A percentile compares a stretch with the other conserved stretches of the same genome.
Evolutionary conservation across 1,140 invertebrate species (phyloP).

Genomic region (Solenopsis fugax): DNA sequence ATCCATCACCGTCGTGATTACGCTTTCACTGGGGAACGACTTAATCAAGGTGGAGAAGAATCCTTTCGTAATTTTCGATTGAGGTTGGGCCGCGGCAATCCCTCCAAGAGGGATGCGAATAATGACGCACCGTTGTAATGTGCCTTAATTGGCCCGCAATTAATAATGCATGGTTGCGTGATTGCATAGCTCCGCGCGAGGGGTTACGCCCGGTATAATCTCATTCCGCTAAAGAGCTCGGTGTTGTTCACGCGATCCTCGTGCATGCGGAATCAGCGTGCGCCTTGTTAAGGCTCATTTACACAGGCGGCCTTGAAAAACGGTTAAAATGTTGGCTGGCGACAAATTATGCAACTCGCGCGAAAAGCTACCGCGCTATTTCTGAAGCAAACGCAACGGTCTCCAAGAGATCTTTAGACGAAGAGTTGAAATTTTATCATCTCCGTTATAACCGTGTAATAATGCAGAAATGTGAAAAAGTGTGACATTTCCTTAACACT

Average conservation of each 20-base stretch:
- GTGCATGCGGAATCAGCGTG: constrained; percentile 61
- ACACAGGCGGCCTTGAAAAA: constrained; percentile 66
- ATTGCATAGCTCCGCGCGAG: constrained; percentile 27
- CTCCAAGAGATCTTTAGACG: background rate
- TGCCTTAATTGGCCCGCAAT: constrained; percentile 72
- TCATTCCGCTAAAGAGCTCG: constrained; percentile 22
- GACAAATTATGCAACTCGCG: constrained; percentile 35
- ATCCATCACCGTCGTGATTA: constrained; percentile 1
- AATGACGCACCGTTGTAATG: constrained; percentile 62
- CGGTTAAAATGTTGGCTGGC: constrained; percentile 68
- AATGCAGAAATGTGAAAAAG: background rate
- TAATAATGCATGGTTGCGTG: constrained; percentile 68
- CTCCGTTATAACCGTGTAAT: background rate
- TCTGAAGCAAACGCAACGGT: background rate
- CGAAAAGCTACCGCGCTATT: constrained; percentile 15
- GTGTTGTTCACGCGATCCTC: constrained; percentile 39
- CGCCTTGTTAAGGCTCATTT: constrained; percentile 69
- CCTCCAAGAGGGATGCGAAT: constrained; percentile 2
- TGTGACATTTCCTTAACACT: background rate
- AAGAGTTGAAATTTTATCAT: background rate
- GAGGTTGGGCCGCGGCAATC: constrained; percentile 23
- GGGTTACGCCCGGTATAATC: constrained; percentile 20
- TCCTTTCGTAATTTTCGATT: constrained; percentile 52
- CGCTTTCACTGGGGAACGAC: constrained; percentile 55
- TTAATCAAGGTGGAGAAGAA: constrained; percentile 42